Base-by-base conservation (phyloP, 2,797 vertebrate species). In the Anas acuta region DNA sequence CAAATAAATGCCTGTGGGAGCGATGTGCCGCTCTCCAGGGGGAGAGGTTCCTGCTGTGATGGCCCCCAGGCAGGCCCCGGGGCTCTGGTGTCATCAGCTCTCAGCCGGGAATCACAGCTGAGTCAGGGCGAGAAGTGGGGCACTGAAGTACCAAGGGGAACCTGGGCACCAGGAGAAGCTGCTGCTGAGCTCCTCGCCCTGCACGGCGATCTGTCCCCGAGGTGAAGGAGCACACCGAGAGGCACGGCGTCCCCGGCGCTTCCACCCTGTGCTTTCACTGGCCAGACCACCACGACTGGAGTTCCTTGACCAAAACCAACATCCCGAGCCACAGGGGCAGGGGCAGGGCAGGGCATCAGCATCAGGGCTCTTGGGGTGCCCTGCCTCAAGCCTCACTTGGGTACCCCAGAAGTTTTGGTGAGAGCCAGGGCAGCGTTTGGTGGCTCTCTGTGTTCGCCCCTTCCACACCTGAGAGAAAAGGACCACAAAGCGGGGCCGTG, bases 401-500 rank as follows among this genome's bases (percentile, higher is more conserved):
- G 33, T 20, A 47, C 9, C 35, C 30, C 72, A 51, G 32, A 33
- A 39, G 33, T 57, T 76, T 61, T 53, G 18, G 39, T 85, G 65
- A 16, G 11, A 76, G 17, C 56, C 0, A 0, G 14, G 17, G 53
- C 22, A 45, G 26, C 75, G 71, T 77, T 61, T 56, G 39, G 32
- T 69, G 47, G 28, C 28, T 28, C 28, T 28, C 0, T 84, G 47
- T 60, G 57, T 70, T 82, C 41, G 54, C 12, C 22, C 19, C 26
- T 70, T 77, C 54, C 75, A 28, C 69, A 16, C 3, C 15, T 37
- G 19, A 4, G 9, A 18, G 56, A 21, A 78, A 3, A 10, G 54
- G 39, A 1, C 5, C 28, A 13, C 0, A 0, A 65, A 41, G 21
- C 43, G 73, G 60, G 30, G 28, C 54, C 0, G 0, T 33, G 16